Conservation (phyloP, 2,888 invertebrate genomes). For the Laspeyria flexula region DNA sequence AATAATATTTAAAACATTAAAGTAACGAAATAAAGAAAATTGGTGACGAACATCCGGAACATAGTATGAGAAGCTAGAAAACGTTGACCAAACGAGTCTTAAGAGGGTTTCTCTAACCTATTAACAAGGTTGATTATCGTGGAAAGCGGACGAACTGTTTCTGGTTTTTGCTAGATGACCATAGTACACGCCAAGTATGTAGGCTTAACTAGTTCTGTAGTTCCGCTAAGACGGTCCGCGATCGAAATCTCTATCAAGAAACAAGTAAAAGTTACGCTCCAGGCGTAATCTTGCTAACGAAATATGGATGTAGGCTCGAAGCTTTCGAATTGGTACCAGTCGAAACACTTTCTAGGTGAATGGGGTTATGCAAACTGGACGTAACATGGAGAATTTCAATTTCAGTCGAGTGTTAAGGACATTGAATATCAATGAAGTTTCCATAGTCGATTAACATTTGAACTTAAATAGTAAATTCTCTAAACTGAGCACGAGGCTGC, state of each 20-base stretch:
- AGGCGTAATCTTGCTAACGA: slow-evolving; percentile 72
- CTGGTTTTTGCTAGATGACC: slow-evolving; percentile 81
- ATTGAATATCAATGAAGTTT: slow-evolving; percentile 70
- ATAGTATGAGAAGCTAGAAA: slow-evolving; percentile 67
- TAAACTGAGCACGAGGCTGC: slow-evolving; percentile 36
- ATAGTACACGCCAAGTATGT: slow-evolving; percentile 66
- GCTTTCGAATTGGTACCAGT: slow-evolving; percentile 75
- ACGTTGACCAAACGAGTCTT: slow-evolving; percentile 62
- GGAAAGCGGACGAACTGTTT: slow-evolving; percentile 75
- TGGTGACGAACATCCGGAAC: slow-evolving; percentile 60
- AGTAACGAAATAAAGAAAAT: slow-evolving; percentile 44
- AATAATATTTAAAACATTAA: slow-evolving; percentile 29
- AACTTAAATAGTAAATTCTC: slow-evolving; percentile 46
- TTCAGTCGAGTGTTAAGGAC: slow-evolving; percentile 57
- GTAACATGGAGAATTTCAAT: slow-evolving; percentile 81
- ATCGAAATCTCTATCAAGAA: slow-evolving; percentile 71
- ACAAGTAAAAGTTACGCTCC: slow-evolving; percentile 77
- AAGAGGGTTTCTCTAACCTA: slow-evolving; percentile 78
- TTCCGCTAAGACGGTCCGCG: slow-evolving; percentile 66
- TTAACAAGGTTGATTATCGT: slow-evolving; percentile 76
- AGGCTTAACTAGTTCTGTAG: slow-evolving; percentile 73
- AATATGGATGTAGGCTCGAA: slow-evolving; percentile 77
- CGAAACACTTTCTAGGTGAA: slow-evolving; percentile 83
- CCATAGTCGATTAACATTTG: slow-evolving; percentile 47
- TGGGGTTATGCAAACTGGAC: slow-evolving; percentile 76